Base-by-base conservation (phyloP, 2,113 vertebrate genomes). In the Corydoras sp. region DNA sequence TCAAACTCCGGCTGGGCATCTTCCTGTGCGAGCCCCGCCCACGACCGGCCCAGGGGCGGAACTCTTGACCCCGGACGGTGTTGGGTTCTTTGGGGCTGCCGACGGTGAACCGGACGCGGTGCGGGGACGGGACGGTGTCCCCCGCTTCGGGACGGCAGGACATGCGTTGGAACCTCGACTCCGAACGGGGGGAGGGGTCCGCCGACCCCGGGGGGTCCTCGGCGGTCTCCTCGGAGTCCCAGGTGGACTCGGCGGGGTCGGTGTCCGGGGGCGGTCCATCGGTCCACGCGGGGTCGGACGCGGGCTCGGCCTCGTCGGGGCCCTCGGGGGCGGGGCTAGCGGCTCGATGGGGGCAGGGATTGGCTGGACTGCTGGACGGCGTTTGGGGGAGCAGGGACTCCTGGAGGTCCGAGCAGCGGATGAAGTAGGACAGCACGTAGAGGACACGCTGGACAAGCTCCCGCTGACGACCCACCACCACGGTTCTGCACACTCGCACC, bases 341-440 rank as follows among this genome's bases (percentile, higher is more conserved):
- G 9, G 32, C 13, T 15, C 63, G 75, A 48, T 61, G 49, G 14
- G 60, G 62, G 31, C 66, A 65, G 5, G 73, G 14, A 12, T 7
- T 63, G 48, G 49, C 5, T 3, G 75, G 49, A 12, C 76, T 71
- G 76, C 82, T 75, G 1, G 84, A 88, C 30, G 89, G 89, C 12
- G 74, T 88, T 62, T 87, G 65, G 83, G 61, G 83, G 4, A 59
- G 72, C 7, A 67, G 32, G 83, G 91, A 91, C 76, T 95, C 93
- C 76, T 93, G 91, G 8, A 95, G 88, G 80, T 94, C 92, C 3
- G 93, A 95, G 85, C 93, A 95, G 6, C 93, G 92, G 72, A 95
- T 89, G 75, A 95, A 94, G 86, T 95, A 94, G 53, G 92, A 94
- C 0, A 95, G 88, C 56, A 93, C 85, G 8, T 93, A 94, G 6